Percentiles rank a stretch among this genome's conserved stretches.
Conservation (phyloP, 1,140 invertebrate species). For the Pomacea maculata region DNA sequence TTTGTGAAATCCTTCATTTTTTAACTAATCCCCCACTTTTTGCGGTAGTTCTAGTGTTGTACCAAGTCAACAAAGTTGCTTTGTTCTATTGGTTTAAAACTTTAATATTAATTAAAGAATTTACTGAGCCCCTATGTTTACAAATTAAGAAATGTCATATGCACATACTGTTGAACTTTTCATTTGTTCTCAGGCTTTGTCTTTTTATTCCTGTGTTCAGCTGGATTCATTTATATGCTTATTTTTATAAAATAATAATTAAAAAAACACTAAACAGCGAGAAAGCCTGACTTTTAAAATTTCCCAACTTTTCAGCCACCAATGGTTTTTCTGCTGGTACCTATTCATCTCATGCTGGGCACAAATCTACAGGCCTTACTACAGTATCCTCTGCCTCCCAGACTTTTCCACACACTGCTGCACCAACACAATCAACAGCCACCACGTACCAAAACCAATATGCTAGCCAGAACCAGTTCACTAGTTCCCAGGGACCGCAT, state of each 20-base stretch:
- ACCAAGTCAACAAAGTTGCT: too few species aligned
- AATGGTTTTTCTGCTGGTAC: conserved; percentile 28
- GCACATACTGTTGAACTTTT: not conserved
- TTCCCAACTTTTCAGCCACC: conserved; percentile 22
- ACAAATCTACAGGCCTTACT: conserved; percentile 34
- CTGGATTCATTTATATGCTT: not conserved
- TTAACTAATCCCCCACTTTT: too few species aligned
- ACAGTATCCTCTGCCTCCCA: conserved; percentile 19
- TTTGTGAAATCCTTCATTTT: not conserved
- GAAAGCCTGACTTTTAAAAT: conserved; percentile 30
- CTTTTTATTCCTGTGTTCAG: not conserved
- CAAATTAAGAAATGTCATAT: too few species aligned
- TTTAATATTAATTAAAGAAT: too few species aligned
- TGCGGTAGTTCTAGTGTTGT: too few species aligned
- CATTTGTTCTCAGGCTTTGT: not conserved
- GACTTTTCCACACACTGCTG: conserved; percentile 17
- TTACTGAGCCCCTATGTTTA: too few species aligned
- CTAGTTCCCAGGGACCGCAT: conserved; percentile 19
- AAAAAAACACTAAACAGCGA: conserved; percentile 40
- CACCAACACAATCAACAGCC: conserved; percentile 20
- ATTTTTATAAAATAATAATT: conserved; percentile 9
- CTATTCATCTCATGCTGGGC: conserved; percentile 23
- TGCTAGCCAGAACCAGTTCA: conserved; percentile 20
- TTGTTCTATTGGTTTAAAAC: too few species aligned
- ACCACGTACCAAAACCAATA: conserved; percentile 21